Evolutionary conservation across 2,888 invertebrate species (phyloP).

Genomic region (Noctua pronuba): DNA sequence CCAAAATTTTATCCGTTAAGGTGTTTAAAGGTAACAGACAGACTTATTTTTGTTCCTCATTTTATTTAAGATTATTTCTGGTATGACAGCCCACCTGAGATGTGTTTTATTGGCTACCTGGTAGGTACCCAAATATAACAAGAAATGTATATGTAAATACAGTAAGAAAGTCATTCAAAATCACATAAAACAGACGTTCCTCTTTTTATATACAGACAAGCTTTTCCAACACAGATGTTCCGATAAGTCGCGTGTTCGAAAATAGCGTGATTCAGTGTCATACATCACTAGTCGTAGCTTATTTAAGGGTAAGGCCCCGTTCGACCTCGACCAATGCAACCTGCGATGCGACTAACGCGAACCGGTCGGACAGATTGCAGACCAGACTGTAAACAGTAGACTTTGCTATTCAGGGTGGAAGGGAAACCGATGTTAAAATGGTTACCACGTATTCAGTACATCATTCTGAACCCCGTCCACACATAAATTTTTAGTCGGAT

Average conservation of each 20-base stretch:
- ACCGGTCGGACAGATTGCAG: neutral
- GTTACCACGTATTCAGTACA: too few species aligned
- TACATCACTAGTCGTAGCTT: constrained; percentile 31
- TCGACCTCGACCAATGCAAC: neutral
- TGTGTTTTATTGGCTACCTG: neutral
- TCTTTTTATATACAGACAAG: neutral
- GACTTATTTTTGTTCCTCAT: neutral
- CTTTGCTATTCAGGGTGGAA: neutral
- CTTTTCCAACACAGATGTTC: constrained; percentile 9
- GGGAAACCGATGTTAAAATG: too few species aligned
- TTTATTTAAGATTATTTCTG: neutral
- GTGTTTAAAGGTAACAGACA: neutral
- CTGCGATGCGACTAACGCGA: neutral
- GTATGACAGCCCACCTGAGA: neutral
- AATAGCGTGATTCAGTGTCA: constrained; percentile 35
- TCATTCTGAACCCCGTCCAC: too few species aligned
- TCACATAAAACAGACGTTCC: neutral
- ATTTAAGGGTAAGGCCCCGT: constrained; percentile 31
- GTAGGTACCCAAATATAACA: neutral
- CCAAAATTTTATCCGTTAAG: neutral
- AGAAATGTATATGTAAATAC: neutral
- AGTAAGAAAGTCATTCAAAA: neutral
- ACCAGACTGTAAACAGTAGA: neutral
- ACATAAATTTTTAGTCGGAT: too few species aligned
- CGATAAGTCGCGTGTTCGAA: constrained; percentile 38